A percentile compares a stretch with the other conserved stretches of the same genome.
phyloP scores from a whole-genome alignment of 2,797 vertebrate genomes.

The Gastrophryne carolinensis region DNA sequence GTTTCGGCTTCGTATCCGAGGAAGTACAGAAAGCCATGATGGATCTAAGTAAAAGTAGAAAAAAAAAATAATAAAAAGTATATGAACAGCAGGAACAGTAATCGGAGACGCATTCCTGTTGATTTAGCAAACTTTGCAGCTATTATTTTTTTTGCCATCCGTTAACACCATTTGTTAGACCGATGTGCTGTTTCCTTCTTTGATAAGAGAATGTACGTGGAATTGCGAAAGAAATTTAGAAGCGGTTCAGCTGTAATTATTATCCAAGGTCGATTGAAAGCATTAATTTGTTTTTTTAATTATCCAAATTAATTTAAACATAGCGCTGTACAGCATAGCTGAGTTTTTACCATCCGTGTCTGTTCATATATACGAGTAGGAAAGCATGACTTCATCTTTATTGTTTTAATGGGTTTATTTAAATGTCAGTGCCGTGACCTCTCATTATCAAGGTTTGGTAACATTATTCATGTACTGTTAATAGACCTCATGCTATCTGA shows the following conservation, averaged over 20 bases:
- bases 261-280: not conserved
- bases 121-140: slow-evolving; percentile 7
- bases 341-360: not conserved
- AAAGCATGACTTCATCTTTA: not conserved
- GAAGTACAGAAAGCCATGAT: slow-evolving; percentile 1
- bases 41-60: not conserved
- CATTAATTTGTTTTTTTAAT: slow-evolving; percentile 16
- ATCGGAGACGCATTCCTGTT: slow-evolving; percentile 18
- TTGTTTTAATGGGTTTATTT: not conserved
- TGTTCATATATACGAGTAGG: slow-evolving; percentile 5
- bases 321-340: not conserved
- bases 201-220: slow-evolving; percentile 1
- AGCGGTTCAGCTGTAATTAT: not conserved
- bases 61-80: not conserved
- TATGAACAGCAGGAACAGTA: slow-evolving; percentile 7
- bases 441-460: slow-evolving; percentile 3
- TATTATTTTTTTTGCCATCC: slow-evolving; percentile 9
- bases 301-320: slow-evolving; percentile 25
- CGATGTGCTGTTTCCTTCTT: slow-evolving; percentile 5
- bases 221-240: not conserved
- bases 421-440: slow-evolving; percentile 7
- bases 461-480: slow-evolving; percentile 29
- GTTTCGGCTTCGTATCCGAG: slow-evolving; percentile 9
- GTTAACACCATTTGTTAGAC: slow-evolving; percentile 33
- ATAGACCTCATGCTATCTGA: slow-evolving; percentile 40